Conservation (phyloP, 2,797 vertebrate genomes). For the Allochrocebus solatus region DNA sequence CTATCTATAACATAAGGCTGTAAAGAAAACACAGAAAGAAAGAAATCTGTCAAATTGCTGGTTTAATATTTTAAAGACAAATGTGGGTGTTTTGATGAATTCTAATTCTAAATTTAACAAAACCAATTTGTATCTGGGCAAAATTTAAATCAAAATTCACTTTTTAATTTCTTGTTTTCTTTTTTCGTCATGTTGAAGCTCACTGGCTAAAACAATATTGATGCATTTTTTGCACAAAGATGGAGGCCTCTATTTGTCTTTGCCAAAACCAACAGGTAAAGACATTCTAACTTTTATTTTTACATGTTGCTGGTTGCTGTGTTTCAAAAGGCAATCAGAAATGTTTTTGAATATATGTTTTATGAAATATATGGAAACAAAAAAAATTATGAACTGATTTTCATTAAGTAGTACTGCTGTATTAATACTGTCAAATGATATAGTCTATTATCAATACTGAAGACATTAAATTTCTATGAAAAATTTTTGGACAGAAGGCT, state of each 20-base stretch:
- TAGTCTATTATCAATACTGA: not conserved
- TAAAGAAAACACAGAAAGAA: not conserved
- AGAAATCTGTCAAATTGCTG: not conserved
- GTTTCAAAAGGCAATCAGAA: not conserved
- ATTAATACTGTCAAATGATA: not conserved
- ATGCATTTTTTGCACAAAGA: not conserved
- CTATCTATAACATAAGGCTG: not conserved
- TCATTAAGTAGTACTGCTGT: not conserved
- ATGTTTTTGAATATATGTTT: not conserved
- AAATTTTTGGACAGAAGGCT: not conserved
- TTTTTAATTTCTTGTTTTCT: slow-evolving; percentile 7
- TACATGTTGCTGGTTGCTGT: not conserved
- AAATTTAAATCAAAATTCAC: slow-evolving; percentile 23
- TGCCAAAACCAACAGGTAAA: not conserved
- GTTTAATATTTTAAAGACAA: slow-evolving; percentile 46
- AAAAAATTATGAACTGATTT: not conserved
- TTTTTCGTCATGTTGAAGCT: not conserved
- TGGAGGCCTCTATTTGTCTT: not conserved
- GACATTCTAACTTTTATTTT: not conserved
- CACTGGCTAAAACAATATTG: not conserved
- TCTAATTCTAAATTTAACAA: slow-evolving; percentile 26
- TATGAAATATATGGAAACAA: not conserved
- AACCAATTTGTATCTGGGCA: not conserved
- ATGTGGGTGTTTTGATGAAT: slow-evolving; percentile 21
- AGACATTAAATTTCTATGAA: not conserved